Base-by-base conservation (phyloP, 2,113 vertebrate genomes). In the Varanus komodoensis region DNA sequence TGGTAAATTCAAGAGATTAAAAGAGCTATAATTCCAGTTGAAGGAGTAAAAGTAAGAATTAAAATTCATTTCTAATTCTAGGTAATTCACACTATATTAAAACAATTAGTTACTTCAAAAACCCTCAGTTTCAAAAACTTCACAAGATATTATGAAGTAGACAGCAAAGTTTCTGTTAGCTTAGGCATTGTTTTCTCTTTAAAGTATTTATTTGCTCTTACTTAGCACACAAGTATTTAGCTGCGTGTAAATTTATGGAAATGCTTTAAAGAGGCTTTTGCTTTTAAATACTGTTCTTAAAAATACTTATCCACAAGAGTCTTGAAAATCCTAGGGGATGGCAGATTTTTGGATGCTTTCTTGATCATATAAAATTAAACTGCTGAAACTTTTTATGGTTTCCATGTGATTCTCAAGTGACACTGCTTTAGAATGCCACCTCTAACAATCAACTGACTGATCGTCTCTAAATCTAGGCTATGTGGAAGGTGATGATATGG, bases 201-300 rank as follows among this genome's bases (percentile, higher is more conserved):
- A 92, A 93, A 94, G 90, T 96, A 93, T 91, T 96, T 95, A 95
- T 87, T 96, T 95, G 88, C 75, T 94, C 81, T 92, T 93, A 89
- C 86, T 92, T 93, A 94, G 92, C 69, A 93, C 15, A 89, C 87
- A 89, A 88, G 79, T 87, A 90, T 90, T 95, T 91, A 95, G 92
- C 87, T 91, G 73, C 88, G 88, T 79, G 90, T 73, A 96, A 96
- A 95, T 92, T 90, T 96, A 91, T 92, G 91, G 87, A 92, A 96
- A 96, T 94, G 86, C 89, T 94, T 94, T 95, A 95, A 95, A 91
- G 89, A 96, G 78, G 88, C 95, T 89, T 93, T 87, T 88, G 73
- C 74, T 90, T 90, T 54, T 54, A 84, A 77, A 67, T 68, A 34
- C 57, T 93, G 84, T 75, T 89, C 94, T 94, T 95, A 91, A 81